These are phyloP conservation scores for Noctuana brunneofusca DNA, from an alignment of 2,888 invertebrate species.

Conservation along the genomic window DNA sequence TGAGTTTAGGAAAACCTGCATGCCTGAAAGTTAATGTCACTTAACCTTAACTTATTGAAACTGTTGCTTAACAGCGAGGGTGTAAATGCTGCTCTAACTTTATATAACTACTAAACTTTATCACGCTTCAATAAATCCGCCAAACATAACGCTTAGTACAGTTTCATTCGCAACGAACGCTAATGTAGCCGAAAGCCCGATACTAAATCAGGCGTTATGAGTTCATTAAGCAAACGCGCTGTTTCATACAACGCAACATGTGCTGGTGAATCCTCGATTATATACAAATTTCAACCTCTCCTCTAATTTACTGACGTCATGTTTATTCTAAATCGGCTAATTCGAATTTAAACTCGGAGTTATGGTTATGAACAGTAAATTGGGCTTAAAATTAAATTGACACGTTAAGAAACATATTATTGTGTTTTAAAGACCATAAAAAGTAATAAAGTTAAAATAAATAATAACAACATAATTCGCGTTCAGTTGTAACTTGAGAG, in stretches of 20 bases:
- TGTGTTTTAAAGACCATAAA: too few relatives aligned
- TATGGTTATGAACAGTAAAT: too few relatives aligned
- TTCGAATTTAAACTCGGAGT: too few relatives aligned
- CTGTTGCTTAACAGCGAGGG: too few relatives aligned
- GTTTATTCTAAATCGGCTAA: slow-evolving; percentile 26
- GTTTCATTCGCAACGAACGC: slow-evolving; percentile 40
- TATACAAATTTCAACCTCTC: slow-evolving; percentile 30
- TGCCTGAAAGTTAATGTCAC: too few relatives aligned
- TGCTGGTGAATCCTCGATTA: slow-evolving; percentile 42
- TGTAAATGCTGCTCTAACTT: too few relatives aligned
- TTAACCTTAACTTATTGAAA: too few relatives aligned
- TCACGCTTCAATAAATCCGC: slow-evolving; percentile 33
- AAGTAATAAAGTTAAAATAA: too few relatives aligned
- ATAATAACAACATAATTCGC: not conserved
- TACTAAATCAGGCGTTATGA: slow-evolving; percentile 64
- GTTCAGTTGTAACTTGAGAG: not conserved
- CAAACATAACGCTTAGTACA: slow-evolving; percentile 40
- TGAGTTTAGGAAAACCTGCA: too few relatives aligned
- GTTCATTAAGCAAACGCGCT: slow-evolving; percentile 62
- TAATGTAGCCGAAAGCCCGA: slow-evolving; percentile 52
- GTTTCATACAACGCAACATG: slow-evolving; percentile 43
- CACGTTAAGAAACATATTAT: too few relatives aligned
- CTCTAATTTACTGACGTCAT: slow-evolving; percentile 25
- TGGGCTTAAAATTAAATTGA: too few relatives aligned
- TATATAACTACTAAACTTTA: too few relatives aligned